A percentile compares a stretch with the other conserved stretches of the same genome.
These are phyloP conservation scores for Tetragonisca angustula DNA, from an alignment of 2,888 invertebrate species.

Conservation along the genomic window DNA sequence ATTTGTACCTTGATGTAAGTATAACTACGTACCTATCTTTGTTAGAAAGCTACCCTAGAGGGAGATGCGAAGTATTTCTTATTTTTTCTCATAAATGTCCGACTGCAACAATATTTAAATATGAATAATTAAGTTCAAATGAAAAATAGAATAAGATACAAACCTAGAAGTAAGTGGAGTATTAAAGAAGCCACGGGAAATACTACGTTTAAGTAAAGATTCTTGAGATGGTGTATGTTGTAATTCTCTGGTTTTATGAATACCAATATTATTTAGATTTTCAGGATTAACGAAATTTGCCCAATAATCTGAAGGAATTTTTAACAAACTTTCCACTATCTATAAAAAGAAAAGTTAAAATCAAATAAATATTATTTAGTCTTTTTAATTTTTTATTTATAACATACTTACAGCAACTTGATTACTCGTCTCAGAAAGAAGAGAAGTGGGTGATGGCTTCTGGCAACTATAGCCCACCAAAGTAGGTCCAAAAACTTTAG, in stretches of 20 bases:
- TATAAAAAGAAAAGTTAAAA: constrained; percentile 74
- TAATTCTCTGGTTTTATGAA: constrained; percentile 78
- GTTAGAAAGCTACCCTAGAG: constrained; percentile 75
- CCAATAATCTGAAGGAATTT: constrained; percentile 91
- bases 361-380: neutral
- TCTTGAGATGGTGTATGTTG: constrained; percentile 82
- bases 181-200: constrained; percentile 80
- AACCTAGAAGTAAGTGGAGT: constrained; percentile 81
- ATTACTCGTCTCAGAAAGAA: constrained; percentile 91
- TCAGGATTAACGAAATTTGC: constrained; percentile 87
- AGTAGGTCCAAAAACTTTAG: constrained; percentile 97
- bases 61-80: constrained; percentile 83
- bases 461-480: constrained; percentile 94
- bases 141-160: constrained; percentile 11
- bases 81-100: constrained; percentile 80
- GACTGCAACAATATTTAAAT: constrained; percentile 70
- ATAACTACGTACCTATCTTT: constrained; percentile 41
- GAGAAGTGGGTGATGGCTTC: constrained; percentile 89
- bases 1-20: constrained; percentile 35
- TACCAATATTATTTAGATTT: constrained; percentile 73
- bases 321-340: constrained; percentile 90
- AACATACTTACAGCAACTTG: constrained; percentile 88
- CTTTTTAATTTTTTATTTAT: neutral
- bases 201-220: constrained; percentile 80
- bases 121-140: neutral